A percentile compares a stretch with the other conserved stretches of the same genome.
phyloP scores from a whole-genome alignment of 2,888 invertebrate species.

The Uropetala carovei region DNA sequence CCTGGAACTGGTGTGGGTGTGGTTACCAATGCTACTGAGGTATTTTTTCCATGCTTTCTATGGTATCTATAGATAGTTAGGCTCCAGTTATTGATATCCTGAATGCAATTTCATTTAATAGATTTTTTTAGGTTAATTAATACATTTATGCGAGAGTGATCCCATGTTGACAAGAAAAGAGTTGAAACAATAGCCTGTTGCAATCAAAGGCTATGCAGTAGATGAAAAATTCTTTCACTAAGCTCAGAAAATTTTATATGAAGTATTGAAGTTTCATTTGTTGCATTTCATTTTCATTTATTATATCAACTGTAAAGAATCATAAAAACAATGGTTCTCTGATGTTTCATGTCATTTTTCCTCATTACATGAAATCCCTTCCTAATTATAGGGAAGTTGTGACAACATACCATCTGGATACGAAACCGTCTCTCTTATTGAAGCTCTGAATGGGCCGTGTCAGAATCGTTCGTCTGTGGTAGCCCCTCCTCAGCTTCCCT shows the following conservation, averaged over 20 bases:
- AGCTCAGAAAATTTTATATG: no score
- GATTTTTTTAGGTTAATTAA: no score
- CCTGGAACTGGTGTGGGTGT: constrained; percentile 34
- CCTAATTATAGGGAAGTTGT: constrained; percentile 79
- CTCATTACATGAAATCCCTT: background rate
- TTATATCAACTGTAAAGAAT: background rate
- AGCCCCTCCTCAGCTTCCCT: constrained; percentile 71
- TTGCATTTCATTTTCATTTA: background rate
- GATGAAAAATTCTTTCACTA: no score
- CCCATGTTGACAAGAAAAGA: no score
- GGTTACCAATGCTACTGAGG: constrained; percentile 45
- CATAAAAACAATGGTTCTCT: background rate
- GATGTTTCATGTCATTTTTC: constrained; percentile 69
- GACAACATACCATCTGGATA: constrained; percentile 95
- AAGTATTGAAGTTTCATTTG: background rate
- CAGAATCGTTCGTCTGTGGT: constrained; percentile 71
- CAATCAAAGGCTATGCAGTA: no score
- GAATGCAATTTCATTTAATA: no score
- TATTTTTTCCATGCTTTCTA: background rate
- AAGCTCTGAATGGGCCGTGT: constrained; percentile 95
- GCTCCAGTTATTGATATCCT: no score
- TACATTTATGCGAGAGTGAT: no score
- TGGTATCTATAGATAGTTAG: no score
- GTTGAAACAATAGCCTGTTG: no score
- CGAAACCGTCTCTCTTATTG: constrained; percentile 94